Evolutionary conservation across 2,797 vertebrate genomes (phyloP).

Genomic region (Urosaurus nigricauda): DNA sequence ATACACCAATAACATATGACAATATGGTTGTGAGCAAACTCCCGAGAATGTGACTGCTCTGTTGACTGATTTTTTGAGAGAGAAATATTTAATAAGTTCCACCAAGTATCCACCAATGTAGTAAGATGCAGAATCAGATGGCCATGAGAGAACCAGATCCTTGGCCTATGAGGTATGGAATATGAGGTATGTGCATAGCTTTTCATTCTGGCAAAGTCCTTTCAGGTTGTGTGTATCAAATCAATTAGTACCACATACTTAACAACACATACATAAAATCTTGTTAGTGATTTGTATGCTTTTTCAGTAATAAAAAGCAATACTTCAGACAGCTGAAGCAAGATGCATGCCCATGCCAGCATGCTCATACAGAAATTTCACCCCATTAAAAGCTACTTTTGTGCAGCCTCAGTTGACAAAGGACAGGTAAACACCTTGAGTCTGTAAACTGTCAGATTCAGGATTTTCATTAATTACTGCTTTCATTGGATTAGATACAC

Average conservation of each 20-base stretch:
- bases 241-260: slow-evolving; percentile 68
- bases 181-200: slow-evolving; percentile 15
- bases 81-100: background rate
- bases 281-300: slow-evolving; percentile 54
- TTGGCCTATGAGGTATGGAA: slow-evolving; percentile 27
- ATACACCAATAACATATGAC: background rate
- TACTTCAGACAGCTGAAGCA: slow-evolving; percentile 15
- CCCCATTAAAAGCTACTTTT: slow-evolving; percentile 43
- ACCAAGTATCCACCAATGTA: slow-evolving; percentile 26
- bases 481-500: slow-evolving; percentile 62
- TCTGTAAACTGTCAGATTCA: slow-evolving; percentile 59
- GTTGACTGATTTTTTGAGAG: background rate
- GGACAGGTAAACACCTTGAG: slow-evolving; percentile 48
- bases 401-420: slow-evolving; percentile 55
- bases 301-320: slow-evolving; percentile 51
- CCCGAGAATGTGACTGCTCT: background rate
- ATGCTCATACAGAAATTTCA: slow-evolving; percentile 34
- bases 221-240: slow-evolving; percentile 59
- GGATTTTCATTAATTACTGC: slow-evolving; percentile 63
- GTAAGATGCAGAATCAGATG: background rate
- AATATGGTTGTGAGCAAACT: background rate
- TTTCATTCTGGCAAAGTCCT: slow-evolving; percentile 62
- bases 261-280: slow-evolving; percentile 59
- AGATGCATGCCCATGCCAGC: slow-evolving; percentile 18
- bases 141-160: slow-evolving; percentile 29